Evolutionary conservation across 2,113 vertebrate species (phyloP).

Genomic region (Lasiurus borealis): DNA sequence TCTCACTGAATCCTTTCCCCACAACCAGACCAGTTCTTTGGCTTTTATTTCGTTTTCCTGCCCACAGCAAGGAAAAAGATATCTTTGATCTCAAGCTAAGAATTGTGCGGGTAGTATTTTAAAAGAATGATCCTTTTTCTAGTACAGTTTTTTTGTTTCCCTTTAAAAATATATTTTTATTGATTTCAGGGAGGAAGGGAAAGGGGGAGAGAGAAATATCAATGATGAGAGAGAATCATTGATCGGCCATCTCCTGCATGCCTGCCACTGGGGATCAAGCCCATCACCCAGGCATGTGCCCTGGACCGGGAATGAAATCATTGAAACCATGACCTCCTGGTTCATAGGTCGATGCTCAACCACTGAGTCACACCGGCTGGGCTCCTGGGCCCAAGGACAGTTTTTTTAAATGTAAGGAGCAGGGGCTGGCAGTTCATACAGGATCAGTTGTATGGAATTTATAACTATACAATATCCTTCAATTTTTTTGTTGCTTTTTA

Average conservation of each 20-base stretch:
- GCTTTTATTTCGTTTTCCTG: neutral
- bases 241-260: too few species aligned
- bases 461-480: neutral
- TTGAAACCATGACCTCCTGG: too few species aligned
- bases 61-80: neutral
- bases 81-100: neutral
- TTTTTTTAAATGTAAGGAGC: neutral
- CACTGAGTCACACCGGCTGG: too few species aligned
- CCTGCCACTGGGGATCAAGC: too few species aligned
- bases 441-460: neutral
- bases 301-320: too few species aligned
- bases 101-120: neutral
- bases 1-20: neutral
- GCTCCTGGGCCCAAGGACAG: neutral
- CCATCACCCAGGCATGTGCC: too few species aligned
- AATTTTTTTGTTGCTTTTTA: neutral
- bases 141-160: too few species aligned
- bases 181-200: too few species aligned
- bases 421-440: neutral
- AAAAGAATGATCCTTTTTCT: neutral
- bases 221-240: too few species aligned
- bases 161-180: too few species aligned
- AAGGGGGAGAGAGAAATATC: too few species aligned
- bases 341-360: too few species aligned
- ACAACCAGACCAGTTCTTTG: neutral